These are phyloP conservation scores for Corapipo altera DNA, from an alignment of 2,113 vertebrate genomes.

Conservation along the genomic window DNA sequence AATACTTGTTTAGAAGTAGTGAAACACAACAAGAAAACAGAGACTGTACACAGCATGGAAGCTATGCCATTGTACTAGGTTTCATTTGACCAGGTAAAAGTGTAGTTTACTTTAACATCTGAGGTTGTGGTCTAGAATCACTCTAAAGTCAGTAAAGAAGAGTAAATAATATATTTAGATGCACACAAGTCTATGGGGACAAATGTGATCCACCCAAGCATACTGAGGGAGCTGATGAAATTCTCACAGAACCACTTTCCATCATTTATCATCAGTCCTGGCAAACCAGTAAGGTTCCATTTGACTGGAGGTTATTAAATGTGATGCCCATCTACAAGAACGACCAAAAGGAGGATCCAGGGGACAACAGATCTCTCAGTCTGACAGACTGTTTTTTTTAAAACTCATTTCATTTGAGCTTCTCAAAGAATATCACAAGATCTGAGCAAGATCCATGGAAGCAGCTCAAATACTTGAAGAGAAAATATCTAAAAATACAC, in stretches of 20 bases:
- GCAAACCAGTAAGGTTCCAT: neutral
- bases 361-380: neutral
- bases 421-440: neutral
- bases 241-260: neutral
- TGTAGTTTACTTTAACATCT: neutral
- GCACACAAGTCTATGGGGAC: neutral
- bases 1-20: neutral
- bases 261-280: neutral
- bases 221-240: neutral
- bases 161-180: neutral
- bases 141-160: neutral
- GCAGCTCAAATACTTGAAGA: neutral
- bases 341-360: neutral
- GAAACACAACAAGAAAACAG: neutral
- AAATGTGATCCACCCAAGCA: neutral
- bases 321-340: accelerated
- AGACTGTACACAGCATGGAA: neutral
- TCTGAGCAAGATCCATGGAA: neutral
- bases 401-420: neutral
- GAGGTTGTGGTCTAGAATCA: neutral
- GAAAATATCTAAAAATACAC: neutral
- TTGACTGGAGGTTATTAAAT: neutral
- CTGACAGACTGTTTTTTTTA: neutral
- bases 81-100: neutral
- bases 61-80: accelerated